phyloP scores from a whole-genome alignment of 2,113 vertebrate genomes.

The Hippocampus zosterae region DNA sequence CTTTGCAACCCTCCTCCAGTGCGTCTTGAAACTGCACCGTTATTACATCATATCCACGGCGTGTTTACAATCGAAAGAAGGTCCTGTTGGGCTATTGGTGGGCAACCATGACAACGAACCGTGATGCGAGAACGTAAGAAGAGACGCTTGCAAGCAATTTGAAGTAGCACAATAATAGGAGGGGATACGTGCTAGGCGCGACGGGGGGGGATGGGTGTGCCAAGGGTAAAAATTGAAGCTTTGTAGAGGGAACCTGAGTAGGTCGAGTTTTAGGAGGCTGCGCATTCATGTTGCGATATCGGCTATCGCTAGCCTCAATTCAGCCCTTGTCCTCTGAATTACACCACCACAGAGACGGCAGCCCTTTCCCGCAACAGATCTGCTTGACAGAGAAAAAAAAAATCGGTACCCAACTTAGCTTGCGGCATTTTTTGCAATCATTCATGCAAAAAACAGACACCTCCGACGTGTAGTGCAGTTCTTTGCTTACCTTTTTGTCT shows the following conservation, averaged over 20 bases:
- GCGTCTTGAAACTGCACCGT: constrained; percentile 30
- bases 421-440: constrained; percentile 7
- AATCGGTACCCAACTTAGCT: not conserved
- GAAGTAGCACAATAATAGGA: constrained; percentile 33
- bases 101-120: constrained; percentile 30
- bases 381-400: constrained; percentile 27
- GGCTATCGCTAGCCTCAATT: constrained; percentile 53
- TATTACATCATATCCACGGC: constrained; percentile 47
- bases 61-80: constrained; percentile 11
- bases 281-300: constrained; percentile 53
- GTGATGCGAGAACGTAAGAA: constrained; percentile 40
- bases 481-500: no score
- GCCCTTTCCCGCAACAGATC: constrained; percentile 20
- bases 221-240: constrained; percentile 50
- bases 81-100: constrained; percentile 13
- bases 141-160: constrained; percentile 22
- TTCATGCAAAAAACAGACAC: not conserved
- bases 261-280: constrained; percentile 44
- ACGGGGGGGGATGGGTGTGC: constrained; percentile 26
- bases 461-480: not conserved
- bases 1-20: constrained; percentile 18
- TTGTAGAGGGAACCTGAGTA: constrained; percentile 62
- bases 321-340: constrained; percentile 47
- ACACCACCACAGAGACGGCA: constrained; percentile 15
- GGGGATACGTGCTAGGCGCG: constrained; percentile 39